Evolutionary conservation across 2,797 vertebrate species (phyloP), one percentile per base, ranked within the genome.

Genomic region (Danio choprae): DNA sequence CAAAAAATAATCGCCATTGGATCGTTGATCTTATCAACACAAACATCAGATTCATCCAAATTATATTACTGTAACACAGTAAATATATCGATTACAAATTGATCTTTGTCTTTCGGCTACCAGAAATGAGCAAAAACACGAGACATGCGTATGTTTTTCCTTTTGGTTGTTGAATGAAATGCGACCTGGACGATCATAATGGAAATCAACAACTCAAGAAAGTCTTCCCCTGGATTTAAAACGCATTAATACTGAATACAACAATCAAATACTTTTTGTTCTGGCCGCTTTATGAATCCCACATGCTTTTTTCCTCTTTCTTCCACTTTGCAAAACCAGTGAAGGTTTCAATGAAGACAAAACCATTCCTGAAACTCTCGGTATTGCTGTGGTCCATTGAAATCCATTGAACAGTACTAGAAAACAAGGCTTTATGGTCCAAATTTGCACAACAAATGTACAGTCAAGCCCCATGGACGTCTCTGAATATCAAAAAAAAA

Each of bases 181-280:
- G 59, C 46, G 71, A 73, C 55, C 71, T n/a, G 20, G 70, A 67
- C 9, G 43, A 63, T 62, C 41, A 12, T 41, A n/a, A 29, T n/a
- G 6, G n/a, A 43, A 22, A 53, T 36, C 20, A 68, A 18, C 10
- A 7, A 43, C 22, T 60, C 20, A 29, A 50, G 58, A 29, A 65
- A 77, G 55, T 53, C 56, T 41, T 46, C 46, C 65, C 44, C 65
- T 70, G 65, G 16, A 78, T 69, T 70, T 22, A 69, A 76, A 77
- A 70, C 2, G 1, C 18, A 51, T 16, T 78, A 70, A 78, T 70
- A 78, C 76, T 70, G 76, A 69, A 70, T 18, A 78, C 78, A 38
- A 69, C 7, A 58, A 58, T 68, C 51, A 58, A 77, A 78, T 20
- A 62, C 65, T 70, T 67, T n/a, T 60, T 70, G 43, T 77, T 77